A percentile compares a stretch with the other conserved stretches of the same genome.
Evolutionary conservation across 1,140 invertebrate genomes (phyloP).

Genomic region (Frieseomelitta varia): DNA sequence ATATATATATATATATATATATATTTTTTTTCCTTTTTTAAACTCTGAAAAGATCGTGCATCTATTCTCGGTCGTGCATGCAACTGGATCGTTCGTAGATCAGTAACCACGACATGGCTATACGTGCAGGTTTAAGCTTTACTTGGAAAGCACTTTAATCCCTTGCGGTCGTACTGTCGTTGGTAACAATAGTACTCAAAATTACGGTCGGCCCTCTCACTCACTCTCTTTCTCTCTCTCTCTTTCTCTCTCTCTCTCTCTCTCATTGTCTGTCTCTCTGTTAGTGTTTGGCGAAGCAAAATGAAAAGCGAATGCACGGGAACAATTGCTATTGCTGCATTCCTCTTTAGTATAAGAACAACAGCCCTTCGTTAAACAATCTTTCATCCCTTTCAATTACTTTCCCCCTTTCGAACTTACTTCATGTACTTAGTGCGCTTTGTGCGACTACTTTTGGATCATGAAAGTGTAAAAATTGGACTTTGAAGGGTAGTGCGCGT

Average conservation of each 20-base stretch:
- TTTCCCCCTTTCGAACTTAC: no score
- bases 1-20: no score
- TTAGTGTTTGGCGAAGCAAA: conserved; percentile 24
- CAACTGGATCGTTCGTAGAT: conserved; percentile 1
- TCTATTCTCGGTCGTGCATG: conserved; percentile 6
- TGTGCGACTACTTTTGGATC: background rate
- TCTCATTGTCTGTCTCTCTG: conserved; percentile 3
- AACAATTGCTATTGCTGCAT: background rate
- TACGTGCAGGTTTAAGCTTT: conserved; percentile 19
- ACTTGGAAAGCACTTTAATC: conserved; percentile 20
- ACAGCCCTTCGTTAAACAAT: background rate
- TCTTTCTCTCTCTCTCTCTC: no score
- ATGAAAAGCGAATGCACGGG: background rate
- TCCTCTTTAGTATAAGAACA: background rate
- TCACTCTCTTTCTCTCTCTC: no score
- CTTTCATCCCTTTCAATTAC: background rate
- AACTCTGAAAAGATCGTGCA: conserved; percentile 22
- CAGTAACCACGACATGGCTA: background rate
- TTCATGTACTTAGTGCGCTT: background rate
- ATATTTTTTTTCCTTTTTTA: background rate
- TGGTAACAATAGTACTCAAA: conserved; percentile 24
- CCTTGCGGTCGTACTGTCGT: background rate
- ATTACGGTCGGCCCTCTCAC: background rate
- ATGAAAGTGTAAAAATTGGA: background rate
- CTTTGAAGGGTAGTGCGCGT: background rate